Evolutionary conservation across 2,113 vertebrate genomes (phyloP), one percentile per base, ranked within the genome.

Genomic region (Prunella himalayana): DNA sequence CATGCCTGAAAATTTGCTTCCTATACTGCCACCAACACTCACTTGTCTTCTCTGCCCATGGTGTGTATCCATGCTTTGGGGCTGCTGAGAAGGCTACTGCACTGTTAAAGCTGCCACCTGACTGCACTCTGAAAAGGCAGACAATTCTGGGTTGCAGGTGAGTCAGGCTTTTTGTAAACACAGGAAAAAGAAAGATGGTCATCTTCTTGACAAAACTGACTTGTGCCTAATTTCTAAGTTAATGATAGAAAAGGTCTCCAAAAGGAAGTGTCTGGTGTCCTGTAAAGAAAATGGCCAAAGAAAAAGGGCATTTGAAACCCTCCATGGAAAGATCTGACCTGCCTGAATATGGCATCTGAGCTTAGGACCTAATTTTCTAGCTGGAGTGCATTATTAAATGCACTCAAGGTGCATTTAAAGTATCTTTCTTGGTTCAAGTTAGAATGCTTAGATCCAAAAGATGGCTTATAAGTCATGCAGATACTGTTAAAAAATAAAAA

Each of bases 391-490:
- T 72, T 75, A 53, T 71, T 57, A 57, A 35, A 57, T 11, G 21
- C 33, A 11, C 56, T 24, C 56, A 24, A 35, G 22, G 33, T 24
- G 10, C 14, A 24, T 24, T 57, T 57, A 82, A 60, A 10, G 4
- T 22, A 35, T 56, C 13, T 78, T 80, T 69, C 27, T 70, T 69
- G 27, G 20, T 92, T 92, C 60, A 30, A 61, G 9, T 53, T 31
- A 60, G 31, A 44, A 77, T 53, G 39, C 23, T 91, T 49, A 82
- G n/a, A 35, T 25, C 9, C 23, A 61, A 68, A 92, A 91, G 44
- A 60, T 0, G 0, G 13, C 30, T 84, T 24, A 13, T 60, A 42
- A 75, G 7, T 72, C 7, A 33, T 33, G 25, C 16, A 81, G 25
- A 30, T 63, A 56, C 41, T 49, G 22, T 18, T 77, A 13, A 63